A percentile compares a stretch with the other conserved stretches of the same genome.
phyloP scores from a whole-genome alignment of 2,888 invertebrate genomes.

The Pristionchus entomophagus region DNA sequence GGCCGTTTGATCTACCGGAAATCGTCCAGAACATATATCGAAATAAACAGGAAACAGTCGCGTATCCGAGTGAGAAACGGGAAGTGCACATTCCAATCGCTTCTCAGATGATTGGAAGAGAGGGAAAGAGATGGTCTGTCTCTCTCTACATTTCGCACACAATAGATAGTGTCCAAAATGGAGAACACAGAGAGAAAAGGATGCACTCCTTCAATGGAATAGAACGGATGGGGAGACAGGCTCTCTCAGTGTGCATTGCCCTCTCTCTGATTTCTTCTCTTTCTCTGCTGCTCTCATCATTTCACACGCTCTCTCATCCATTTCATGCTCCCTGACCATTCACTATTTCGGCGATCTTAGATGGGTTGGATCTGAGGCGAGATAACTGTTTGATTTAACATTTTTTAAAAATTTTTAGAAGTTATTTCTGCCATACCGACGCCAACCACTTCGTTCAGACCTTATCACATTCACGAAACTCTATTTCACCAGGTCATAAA shows the following conservation, averaged over 20 bases:
- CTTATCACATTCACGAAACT: background rate
- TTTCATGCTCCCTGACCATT: background rate
- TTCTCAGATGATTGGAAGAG: background rate
- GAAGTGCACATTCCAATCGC: constrained; percentile 31
- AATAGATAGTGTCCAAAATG: no score
- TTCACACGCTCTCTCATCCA: background rate
- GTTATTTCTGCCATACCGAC: no score
- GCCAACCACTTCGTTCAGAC: background rate
- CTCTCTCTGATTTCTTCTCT: no score
- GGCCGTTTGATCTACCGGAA: background rate
- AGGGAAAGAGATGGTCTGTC: no score
- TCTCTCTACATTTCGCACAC: no score
- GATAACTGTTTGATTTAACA: no score
- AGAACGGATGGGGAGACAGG: no score
- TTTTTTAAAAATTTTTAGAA: no score
- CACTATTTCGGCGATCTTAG: no score
- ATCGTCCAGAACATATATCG: no score
- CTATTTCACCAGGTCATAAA: background rate
- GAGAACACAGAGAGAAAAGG: background rate
- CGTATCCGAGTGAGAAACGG: background rate
- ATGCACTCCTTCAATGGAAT: background rate
- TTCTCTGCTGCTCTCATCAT: background rate
- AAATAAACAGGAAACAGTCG: background rate
- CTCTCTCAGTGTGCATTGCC: no score
- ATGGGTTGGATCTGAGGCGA: no score